Percentiles rank a stretch among this genome's conserved stretches.
phyloP scores from a whole-genome alignment of 2,888 invertebrate species.

The Pantelozetes paolii region DNA sequence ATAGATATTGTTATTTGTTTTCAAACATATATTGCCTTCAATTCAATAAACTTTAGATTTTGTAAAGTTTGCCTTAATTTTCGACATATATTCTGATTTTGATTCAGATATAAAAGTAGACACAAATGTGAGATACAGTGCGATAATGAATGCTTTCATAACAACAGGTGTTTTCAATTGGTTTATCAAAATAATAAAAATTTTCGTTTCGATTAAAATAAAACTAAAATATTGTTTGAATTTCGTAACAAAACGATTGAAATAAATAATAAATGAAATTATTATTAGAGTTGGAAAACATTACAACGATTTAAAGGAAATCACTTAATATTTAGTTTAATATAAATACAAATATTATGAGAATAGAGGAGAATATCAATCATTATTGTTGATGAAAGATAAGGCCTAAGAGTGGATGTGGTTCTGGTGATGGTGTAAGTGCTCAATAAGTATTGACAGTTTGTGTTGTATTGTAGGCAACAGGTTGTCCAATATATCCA shows the following conservation, averaged over 20 bases:
- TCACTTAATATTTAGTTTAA: neutral
- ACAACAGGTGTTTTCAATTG: conserved; percentile 18
- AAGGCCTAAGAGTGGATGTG: neutral
- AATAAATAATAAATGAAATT: neutral
- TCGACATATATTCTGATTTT: neutral
- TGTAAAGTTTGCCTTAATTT: too few species aligned
- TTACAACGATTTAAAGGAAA: neutral
- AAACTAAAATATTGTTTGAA: neutral
- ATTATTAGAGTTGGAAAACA: neutral
- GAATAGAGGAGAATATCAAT: neutral
- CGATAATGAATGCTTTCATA: neutral
- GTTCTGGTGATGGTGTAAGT: neutral
- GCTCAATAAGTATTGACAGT: neutral
- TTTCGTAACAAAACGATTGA: neutral
- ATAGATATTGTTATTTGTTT: too few species aligned
- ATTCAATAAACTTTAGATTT: too few species aligned
- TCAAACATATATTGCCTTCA: too few species aligned
- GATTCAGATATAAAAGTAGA: neutral
- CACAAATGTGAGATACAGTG: neutral
- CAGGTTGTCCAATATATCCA: neutral
- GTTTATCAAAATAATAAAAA: neutral
- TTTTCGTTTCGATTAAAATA: neutral
- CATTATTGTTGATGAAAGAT: neutral
- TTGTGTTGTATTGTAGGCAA: neutral
- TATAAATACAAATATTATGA: neutral